Evolutionary conservation across 2,888 invertebrate species (phyloP).

Genomic region (Helobdella robusta): DNA sequence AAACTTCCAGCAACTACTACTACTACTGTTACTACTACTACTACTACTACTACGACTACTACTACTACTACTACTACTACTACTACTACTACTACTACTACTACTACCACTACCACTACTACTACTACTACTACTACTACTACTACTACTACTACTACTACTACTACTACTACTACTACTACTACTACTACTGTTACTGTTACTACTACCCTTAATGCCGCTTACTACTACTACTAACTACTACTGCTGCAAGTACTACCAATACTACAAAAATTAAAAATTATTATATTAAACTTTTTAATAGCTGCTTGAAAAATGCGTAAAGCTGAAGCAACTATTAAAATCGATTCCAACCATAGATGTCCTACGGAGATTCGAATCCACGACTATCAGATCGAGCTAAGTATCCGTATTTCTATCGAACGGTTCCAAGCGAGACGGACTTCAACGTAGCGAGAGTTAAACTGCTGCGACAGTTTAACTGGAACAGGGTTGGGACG

Average conservation of each 20-base stretch:
- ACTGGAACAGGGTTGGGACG: slow-evolving; percentile 94
- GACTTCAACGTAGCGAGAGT: slow-evolving; percentile 87
- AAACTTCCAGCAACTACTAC: too few species aligned
- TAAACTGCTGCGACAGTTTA: slow-evolving; percentile 75
- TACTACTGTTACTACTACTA: too few species aligned
- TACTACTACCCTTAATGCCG: too few species aligned
- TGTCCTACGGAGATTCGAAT: slow-evolving; percentile 93
- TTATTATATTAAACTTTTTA: not conserved
- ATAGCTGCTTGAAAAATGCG: not conserved
- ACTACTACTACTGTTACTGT: too few species aligned
- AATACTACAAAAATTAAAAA: not conserved
- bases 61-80: too few species aligned
- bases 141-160: too few species aligned
- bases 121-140: too few species aligned
- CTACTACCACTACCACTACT: too few species aligned
- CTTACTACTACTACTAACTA: not conserved
- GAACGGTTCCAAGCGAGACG: slow-evolving; percentile 89
- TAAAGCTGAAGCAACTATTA: not conserved
- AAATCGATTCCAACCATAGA: slow-evolving; percentile 53
- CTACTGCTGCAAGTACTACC: not conserved
- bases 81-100: too few species aligned
- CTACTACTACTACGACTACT: too few species aligned
- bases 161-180: too few species aligned
- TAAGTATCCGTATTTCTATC: slow-evolving; percentile 83
- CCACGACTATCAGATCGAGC: slow-evolving; percentile 69